Base-by-base conservation (phyloP, 2,888 invertebrate genomes). In the Parascotia fuliginaria region DNA sequence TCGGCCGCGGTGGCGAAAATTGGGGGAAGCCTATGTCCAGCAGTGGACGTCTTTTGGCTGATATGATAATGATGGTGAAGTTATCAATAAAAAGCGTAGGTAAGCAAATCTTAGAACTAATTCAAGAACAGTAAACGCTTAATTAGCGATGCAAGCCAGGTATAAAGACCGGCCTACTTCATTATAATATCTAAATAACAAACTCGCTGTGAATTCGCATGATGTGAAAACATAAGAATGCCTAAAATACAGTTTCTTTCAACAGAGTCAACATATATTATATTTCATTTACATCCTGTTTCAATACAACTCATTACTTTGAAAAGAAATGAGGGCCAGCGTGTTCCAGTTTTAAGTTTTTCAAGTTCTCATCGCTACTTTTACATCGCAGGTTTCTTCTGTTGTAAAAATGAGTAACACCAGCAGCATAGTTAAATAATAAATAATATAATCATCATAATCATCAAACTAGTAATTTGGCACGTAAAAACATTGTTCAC, bases 261-360 rank as follows among this genome's bases (percentile, higher is more conserved):
- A 48, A 59, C 53, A 56, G 15, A 54, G 44, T 31, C 14, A 38
- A 45, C 51, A n/a, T n/a, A n/a, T n/a, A n/a, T 56, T 51, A 53
- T 66, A 60, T 68, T 60, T 60, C 62, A 57, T 68, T 65, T 50
- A 58, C 45, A 33, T 60, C 49, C 39, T 27, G 55, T 57, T 63
- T 53, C 36, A 9, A 50, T 44, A 38, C 43, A 51, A 37, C 49
- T 60, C 60, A 59, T 68, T 67, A 61, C 54, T 57, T 58, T 51
- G 28, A 41, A 63, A 56, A 46, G 40, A 33, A 63, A 57, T 34
- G 39, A 27, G 32, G 13, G 33, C 28, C 24, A 14, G 16, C 5
- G 22, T 42, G 42, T 51, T 61, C 69, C 41, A 24, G 34, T 50
- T 42, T 15, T 12, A 0, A 12, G 16, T 12, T 32, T 22, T 1